These are phyloP conservation scores for Tipula lateralis DNA, from an alignment of 2,888 invertebrate species.

Conservation along the genomic window DNA sequence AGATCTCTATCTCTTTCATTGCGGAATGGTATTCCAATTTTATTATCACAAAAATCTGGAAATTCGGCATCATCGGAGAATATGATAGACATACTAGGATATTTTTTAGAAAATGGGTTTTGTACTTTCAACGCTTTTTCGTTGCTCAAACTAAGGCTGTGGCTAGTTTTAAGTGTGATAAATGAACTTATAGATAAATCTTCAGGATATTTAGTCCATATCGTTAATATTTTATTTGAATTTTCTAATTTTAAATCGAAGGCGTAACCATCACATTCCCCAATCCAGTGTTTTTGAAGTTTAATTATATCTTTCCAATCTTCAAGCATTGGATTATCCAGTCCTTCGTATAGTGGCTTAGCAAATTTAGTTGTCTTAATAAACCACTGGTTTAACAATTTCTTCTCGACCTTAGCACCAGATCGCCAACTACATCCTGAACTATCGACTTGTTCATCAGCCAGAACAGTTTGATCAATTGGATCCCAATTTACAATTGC, in stretches of 20 bases:
- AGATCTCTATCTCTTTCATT: conserved; percentile 58
- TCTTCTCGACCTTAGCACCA: conserved; percentile 88
- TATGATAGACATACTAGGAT: conserved; percentile 57
- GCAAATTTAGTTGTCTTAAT: conserved; percentile 82
- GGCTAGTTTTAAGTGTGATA: conserved; percentile 58
- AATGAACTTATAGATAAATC: conserved; percentile 66
- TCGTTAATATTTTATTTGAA: conserved; percentile 49
- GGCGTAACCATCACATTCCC: conserved; percentile 72
- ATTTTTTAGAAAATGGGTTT: conserved; percentile 65
- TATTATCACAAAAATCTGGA: conserved; percentile 61
- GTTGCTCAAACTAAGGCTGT: conserved; percentile 50
- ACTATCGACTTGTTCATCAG: conserved; percentile 95
- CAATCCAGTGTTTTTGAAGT: conserved; percentile 86
- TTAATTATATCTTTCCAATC: conserved; percentile 83
- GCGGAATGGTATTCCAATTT: conserved; percentile 64
- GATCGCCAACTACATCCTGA: conserved; percentile 93
- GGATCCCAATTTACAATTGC: conserved; percentile 98
- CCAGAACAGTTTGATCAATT: conserved; percentile 92
- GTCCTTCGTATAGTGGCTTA: conserved; percentile 63
- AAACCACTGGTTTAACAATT: conserved; percentile 89
- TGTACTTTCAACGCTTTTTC: conserved; percentile 51
- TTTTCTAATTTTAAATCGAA: conserved; percentile 59
- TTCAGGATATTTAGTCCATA: conserved; percentile 75
- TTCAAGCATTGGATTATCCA: conserved; percentile 61
- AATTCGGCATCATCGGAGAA: conserved; percentile 60